Conservation (phyloP, 1,140 invertebrate species). For the Xylocopa sonorina region DNA sequence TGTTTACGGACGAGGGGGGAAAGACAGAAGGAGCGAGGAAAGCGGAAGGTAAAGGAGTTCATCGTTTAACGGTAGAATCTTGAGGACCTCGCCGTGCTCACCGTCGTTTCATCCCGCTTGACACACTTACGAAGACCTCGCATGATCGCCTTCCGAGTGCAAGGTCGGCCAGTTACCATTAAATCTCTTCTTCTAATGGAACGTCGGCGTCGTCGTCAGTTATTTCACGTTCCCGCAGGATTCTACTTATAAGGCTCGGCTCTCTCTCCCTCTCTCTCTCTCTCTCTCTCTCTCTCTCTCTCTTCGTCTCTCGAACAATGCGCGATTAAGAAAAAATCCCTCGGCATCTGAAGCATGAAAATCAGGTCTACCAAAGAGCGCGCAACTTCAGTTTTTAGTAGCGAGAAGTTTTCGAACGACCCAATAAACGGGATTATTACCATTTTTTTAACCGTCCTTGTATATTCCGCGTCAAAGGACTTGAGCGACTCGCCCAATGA, state of each 20-base stretch:
- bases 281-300: not conserved
- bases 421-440: too few relatives aligned
- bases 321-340: not conserved
- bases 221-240: constrained; percentile 18
- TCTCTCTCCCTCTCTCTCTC: not conserved
- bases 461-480: too few relatives aligned
- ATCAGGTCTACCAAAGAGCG: not conserved
- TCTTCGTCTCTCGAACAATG: not conserved
- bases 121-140: constrained; percentile 67
- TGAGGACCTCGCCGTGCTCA: constrained; percentile 54
- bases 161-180: constrained; percentile 64
- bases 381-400: not conserved
- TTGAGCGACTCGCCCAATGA: too few relatives aligned
- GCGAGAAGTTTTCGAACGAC: not conserved
- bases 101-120: constrained; percentile 65
- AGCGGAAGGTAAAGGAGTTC: constrained; percentile 67
- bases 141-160: constrained; percentile 62
- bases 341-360: constrained; percentile 22
- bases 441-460: too few relatives aligned
- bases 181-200: constrained; percentile 53
- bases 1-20: constrained; percentile 50
- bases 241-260: constrained; percentile 5
- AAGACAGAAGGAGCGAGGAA: constrained; percentile 56
- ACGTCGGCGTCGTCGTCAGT: not conserved
- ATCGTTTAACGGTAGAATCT: constrained; percentile 69